Evolutionary conservation across 1,140 invertebrate genomes (phyloP), one percentile per base, ranked within the genome.

Genomic region (Stegodyphus dumicola): DNA sequence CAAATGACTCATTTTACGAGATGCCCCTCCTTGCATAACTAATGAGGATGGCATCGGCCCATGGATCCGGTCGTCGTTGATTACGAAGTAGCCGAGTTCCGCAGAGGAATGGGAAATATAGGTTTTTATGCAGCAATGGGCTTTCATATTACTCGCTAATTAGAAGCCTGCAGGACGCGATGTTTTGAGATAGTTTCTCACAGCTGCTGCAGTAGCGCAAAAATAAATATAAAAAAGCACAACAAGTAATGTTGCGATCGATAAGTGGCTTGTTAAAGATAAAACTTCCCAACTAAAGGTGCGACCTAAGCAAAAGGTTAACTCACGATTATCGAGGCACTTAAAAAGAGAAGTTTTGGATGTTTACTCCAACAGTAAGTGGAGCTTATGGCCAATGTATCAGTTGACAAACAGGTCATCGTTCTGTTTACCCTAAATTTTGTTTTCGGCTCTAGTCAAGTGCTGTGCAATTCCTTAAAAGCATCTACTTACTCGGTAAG

Each of bases 1-100:
- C 66, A 85, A 85, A 85, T 76, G 81, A 85, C 64, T 77, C 74
- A 85, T 85, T 85, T 85, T 76, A 85, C 49, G 81, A 85, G 81
- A 74, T 76, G 81, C 64, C 60, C 81, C 73, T 69, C 60, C 81
- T 76, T 85, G 81, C 73, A 85, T 85, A 85, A 85, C 71, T 76
- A 85, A 83, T 83, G 80, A 73, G 78, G 54, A 56, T 18, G 64
- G 73, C 64, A 53, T 48, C 48, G 49, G 77, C 53, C 33, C 66
- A 60, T 60, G 70, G 51, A 75, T 73, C 48, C 80, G 75, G 65
- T 79, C 51, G 33, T 51, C 78, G 18, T 56, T 85, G 81, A 76
- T 85, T 85, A 69, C 56, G 52, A 75, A 83, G 71, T 48, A 75
- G 65, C 64, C 18, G 71, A 52, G 7, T 17, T 18, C 65, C 15